Base-by-base conservation (phyloP, 2,888 invertebrate species). In the Drosophila imparisetae region DNA sequence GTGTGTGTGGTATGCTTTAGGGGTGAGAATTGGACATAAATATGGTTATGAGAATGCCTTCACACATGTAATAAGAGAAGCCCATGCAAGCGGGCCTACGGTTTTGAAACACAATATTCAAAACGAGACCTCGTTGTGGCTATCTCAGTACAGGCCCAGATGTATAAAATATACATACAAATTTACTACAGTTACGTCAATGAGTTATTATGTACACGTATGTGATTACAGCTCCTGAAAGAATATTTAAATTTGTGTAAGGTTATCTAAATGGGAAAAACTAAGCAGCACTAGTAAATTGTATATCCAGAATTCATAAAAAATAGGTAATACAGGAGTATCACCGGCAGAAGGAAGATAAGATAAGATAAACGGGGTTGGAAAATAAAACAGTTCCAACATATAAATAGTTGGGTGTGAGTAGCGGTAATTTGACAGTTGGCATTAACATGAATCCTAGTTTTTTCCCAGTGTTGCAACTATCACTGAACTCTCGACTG, bases 11-110 rank as follows among this genome's bases (percentile, higher is more conserved):
- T 64, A 40, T 45, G 38, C 30, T 36, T 24, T 53, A 32, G 36
- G 52, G 69, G 54, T 53, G 32, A 48, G 50, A 50, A 66, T 34
- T 18, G 8, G 21, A 50, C 50, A 48, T 77, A 54, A 71, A 71
- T 71, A 55, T 38, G n/a, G 7, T 38, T 38, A 54, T 65, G 40
- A 49, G 54, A 66, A 49, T 66, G 27, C 49, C 52, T 27, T 8
- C 24, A 57, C 30, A 21, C 36, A 61, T 34, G 48, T 55, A 24
- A 68, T 21, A 53, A 30, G 45, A 52, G 52, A 52, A 42, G 52
- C 40, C 57, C 15, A 50, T n/a, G 13, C 32, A 36, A 54, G 18
- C 52, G 27, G 52, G 36, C n/a, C 40, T 52, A 18, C 24, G 38
- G 38, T 15, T 13, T 50, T 30, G 27, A 27, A 13, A 36, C 36